A percentile compares a stretch with the other conserved stretches of the same genome.
Evolutionary conservation across 2,888 invertebrate genomes (phyloP).

Genomic region (Rotaria sp.): DNA sequence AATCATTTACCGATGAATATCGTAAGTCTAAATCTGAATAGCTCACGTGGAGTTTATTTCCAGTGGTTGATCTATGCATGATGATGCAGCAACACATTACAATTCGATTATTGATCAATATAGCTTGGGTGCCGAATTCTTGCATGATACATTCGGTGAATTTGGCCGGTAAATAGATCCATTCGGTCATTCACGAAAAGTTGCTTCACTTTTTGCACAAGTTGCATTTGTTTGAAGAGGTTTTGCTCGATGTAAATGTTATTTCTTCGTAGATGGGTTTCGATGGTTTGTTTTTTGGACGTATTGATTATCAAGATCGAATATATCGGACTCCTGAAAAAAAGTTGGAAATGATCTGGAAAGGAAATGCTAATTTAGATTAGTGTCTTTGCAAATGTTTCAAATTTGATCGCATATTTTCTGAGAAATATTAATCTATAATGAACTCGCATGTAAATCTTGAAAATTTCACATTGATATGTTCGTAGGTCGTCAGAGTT

Average conservation of each 20-base stretch:
- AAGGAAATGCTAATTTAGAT: conserved; percentile 61
- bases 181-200: conserved; percentile 77
- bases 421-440: no score
- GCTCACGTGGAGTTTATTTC: conserved; percentile 46
- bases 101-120: conserved; percentile 60
- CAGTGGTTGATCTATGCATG: conserved; percentile 54
- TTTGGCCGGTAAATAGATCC: no score
- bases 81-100: conserved; percentile 60
- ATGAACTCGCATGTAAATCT: neutral
- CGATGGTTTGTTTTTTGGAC: conserved; percentile 34
- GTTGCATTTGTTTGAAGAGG: conserved; percentile 44
- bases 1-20: neutral
- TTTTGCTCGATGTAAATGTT: neutral
- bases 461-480: neutral
- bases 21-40: neutral
- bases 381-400: conserved; percentile 40
- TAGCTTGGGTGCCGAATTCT: conserved; percentile 58
- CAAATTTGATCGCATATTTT: no score
- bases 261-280: neutral
- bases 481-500: conserved; percentile 1
- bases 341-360: conserved; percentile 77
- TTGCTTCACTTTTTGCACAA: conserved; percentile 65
- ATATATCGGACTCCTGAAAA: conserved; percentile 59
- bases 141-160: conserved; percentile 54
- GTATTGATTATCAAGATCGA: conserved; percentile 67